Evolutionary conservation across 1,140 invertebrate genomes (phyloP), one percentile per base, ranked within the genome.

Genomic region (Drosophila truncata): DNA sequence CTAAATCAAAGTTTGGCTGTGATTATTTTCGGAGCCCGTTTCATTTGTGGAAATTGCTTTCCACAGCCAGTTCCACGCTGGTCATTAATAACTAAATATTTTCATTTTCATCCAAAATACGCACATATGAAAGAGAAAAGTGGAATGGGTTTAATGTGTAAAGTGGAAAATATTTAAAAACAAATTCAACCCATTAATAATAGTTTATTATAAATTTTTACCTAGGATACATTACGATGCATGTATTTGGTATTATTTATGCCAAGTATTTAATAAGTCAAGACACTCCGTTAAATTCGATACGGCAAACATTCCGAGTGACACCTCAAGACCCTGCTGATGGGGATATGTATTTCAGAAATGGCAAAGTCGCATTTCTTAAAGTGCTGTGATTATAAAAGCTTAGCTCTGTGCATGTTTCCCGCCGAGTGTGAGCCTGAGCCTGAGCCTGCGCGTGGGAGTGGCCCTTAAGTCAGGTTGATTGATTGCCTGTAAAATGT

Each of bases 401-500:
- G 64, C 52, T 64, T 79, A 58, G 60, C 29, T 61, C 18, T 42
- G 66, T 20, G 69, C 23, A 50, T 55, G 52, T 58, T 47, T 61
- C 25, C 20, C 20, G 35, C 7, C 66, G 27, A 27, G 44, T 55
- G 35, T 41, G 62, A 41, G 41, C 37, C 29, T 39, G 41, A 7
- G 25, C 20, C 35, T 20, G n/a, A 35, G 52, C 20, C 35, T 20
- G n/a, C 29, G 52, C 31, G 65, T 18, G 49, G 44, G 70, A 50
- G 70, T 73, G 70, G 54, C 67, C 44, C 63, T 59, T 65, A 61
- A 69, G 70, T 62, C 61, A 20, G 35, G 47, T 62, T 81, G 78
- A 81, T 81, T 81, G 78, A 81, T 81, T 76, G 60, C 71, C 71
- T 57, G 63, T 70, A 69, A 76, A 81, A 75, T 80, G 63, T 80